A percentile compares a stretch with the other conserved stretches of the same genome.
Evolutionary conservation across 1,140 invertebrate species (phyloP).

Genomic region (Drosophila bifasciata): DNA sequence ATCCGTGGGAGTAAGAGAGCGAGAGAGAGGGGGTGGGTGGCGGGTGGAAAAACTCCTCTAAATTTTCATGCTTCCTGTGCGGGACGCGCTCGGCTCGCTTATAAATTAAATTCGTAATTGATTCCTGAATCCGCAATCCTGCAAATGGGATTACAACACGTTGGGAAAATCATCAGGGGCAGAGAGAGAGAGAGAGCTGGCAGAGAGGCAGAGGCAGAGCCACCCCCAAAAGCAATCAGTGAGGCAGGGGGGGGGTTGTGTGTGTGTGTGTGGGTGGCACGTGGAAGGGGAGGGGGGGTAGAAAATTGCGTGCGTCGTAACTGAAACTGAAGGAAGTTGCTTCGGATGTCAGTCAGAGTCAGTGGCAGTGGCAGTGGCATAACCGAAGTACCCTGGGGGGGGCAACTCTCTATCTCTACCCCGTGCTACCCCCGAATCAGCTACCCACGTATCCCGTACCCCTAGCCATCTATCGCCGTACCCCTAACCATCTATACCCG

Average conservation of each 20-base stretch:
- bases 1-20: slow-evolving; percentile 12
- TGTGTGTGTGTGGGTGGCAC: too few species aligned
- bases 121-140: slow-evolving; percentile 82
- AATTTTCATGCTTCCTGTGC: slow-evolving; percentile 52
- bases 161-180: slow-evolving; percentile 73
- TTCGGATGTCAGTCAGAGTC: slow-evolving; percentile 47
- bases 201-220: slow-evolving; percentile 2
- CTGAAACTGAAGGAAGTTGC: slow-evolving; percentile 56
- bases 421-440: too few species aligned
- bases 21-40: neutral
- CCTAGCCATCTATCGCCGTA: neutral
- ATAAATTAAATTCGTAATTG: slow-evolving; percentile 83
- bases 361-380: slow-evolving; percentile 1
- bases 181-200: slow-evolving; percentile 2
- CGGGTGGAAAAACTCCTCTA: slow-evolving; percentile 31
- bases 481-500: neutral
- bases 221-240: slow-evolving; percentile 45
- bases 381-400: neutral
- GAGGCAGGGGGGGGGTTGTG: neutral
- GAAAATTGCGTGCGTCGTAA: slow-evolving; percentile 74
- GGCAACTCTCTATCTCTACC: neutral
- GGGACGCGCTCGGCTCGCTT: slow-evolving; percentile 54
- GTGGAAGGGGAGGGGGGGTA: slow-evolving; percentile 30
- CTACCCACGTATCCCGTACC: too few species aligned
- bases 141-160: slow-evolving; percentile 82